These are phyloP conservation scores for Zapus hudsonius DNA, from an alignment of 2,113 vertebrate species.

Conservation along the genomic window DNA sequence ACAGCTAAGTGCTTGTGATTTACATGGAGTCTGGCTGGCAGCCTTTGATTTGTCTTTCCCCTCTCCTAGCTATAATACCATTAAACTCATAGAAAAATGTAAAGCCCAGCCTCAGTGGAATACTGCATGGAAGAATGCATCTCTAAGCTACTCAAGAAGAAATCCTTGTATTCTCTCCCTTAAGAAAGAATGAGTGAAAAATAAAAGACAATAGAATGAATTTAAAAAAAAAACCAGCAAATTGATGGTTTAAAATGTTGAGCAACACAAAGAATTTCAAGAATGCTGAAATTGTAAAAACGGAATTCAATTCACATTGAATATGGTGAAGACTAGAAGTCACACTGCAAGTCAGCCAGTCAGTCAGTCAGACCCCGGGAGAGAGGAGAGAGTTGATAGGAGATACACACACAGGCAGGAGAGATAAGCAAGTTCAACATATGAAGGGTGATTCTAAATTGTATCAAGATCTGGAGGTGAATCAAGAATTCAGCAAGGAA, in stretches of 20 bases:
- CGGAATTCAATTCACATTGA: not conserved
- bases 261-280: not conserved
- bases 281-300: not conserved
- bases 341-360: not conserved
- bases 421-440: not conserved
- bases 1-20: constrained; percentile 10
- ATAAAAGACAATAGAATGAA: not conserved
- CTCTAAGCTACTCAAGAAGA: no score
- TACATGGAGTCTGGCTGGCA: not conserved
- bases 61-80: constrained; percentile 16
- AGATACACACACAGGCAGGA: not conserved
- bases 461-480: not conserved
- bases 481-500: not conserved
- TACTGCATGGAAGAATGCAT: not conserved
- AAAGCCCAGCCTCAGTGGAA: not conserved
- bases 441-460: not conserved
- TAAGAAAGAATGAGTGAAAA: not conserved
- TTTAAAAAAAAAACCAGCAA: constrained; percentile 6
- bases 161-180: not conserved
- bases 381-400: no score
- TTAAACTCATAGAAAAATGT: constrained; percentile 6
- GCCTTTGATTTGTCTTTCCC: not conserved
- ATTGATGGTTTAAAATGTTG: not conserved
- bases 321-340: not conserved
- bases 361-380: not conserved